Evolutionary conservation across 2,888 invertebrate genomes (phyloP).

Genomic region (Congeria kusceri): DNA sequence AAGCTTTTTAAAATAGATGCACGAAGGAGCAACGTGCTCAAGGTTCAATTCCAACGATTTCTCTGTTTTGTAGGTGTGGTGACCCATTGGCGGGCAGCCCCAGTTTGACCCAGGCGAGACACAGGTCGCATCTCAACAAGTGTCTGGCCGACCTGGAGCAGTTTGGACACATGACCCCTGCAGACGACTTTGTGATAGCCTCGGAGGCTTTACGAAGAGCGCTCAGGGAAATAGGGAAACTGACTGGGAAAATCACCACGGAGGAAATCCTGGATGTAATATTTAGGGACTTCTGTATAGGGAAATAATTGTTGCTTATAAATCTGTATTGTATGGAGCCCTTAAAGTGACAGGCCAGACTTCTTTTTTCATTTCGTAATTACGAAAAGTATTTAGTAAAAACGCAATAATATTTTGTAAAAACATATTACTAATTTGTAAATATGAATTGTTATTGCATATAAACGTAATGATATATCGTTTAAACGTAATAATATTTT

Average conservation of each 20-base stretch:
- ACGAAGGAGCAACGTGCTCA: no score
- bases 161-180: slow-evolving; percentile 86
- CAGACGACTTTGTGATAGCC: slow-evolving; percentile 89
- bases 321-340: no score
- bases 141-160: slow-evolving; percentile 87
- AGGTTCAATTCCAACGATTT: no score
- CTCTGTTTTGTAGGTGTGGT: slow-evolving; percentile 88
- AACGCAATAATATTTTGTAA: no score
- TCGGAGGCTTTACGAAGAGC: slow-evolving; percentile 90
- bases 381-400: no score
- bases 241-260: slow-evolving; percentile 91
- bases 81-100: slow-evolving; percentile 89
- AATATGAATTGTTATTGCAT: no score
- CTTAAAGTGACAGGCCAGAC: no score
- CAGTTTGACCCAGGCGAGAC: slow-evolving; percentile 90
- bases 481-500: no score
- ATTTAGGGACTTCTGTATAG: slow-evolving; percentile 95
- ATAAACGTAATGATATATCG: no score
- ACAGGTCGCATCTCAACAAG: slow-evolving; percentile 89
- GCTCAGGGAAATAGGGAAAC: slow-evolving; percentile 89
- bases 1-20: no score
- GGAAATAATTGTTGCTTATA: slow-evolving; percentile 87
- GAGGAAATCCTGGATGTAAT: slow-evolving; percentile 93
- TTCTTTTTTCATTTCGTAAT: no score
- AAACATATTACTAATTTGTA: no score